phyloP scores from a whole-genome alignment of 2,113 vertebrate species.

The Prochilodus magdalenae region DNA sequence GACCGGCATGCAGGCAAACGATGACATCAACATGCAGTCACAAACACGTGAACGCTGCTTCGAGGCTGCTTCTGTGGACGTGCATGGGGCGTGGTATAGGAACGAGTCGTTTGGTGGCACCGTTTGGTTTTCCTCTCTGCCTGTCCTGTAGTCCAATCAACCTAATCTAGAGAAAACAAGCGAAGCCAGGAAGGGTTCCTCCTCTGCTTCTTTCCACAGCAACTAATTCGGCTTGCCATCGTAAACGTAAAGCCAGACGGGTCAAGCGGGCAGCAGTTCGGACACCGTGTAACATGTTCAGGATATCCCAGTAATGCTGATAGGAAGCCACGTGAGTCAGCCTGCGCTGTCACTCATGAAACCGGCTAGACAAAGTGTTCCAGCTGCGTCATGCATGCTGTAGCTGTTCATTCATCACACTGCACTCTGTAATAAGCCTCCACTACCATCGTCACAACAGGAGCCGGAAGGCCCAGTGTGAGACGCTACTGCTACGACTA shows the following conservation, averaged over 20 bases:
- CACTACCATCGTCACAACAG: not conserved
- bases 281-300: too few relatives aligned
- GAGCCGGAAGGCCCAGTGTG: not conserved
- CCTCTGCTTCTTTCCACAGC: not conserved
- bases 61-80: not conserved
- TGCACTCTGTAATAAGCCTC: slow-evolving; percentile 1
- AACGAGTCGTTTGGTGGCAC: not conserved
- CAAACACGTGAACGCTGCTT: not conserved
- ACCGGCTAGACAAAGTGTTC: not conserved
- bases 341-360: not conserved
- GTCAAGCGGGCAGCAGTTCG: not conserved
- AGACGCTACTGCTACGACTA: not conserved
- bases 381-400: not conserved
- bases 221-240: not conserved
- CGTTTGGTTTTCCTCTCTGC: not conserved
- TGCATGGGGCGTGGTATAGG: not conserved
- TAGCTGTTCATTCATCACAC: not conserved
- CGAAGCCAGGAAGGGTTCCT: not conserved
- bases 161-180: not conserved
- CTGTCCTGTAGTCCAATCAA: not conserved
- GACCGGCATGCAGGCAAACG: slow-evolving; percentile 20
- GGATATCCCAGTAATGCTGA: not conserved
- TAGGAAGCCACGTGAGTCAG: not conserved
- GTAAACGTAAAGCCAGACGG: not conserved
- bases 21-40: slow-evolving; percentile 27